phyloP scores from a whole-genome alignment of 1,140 invertebrate genomes.

The Chelonus insularis region DNA sequence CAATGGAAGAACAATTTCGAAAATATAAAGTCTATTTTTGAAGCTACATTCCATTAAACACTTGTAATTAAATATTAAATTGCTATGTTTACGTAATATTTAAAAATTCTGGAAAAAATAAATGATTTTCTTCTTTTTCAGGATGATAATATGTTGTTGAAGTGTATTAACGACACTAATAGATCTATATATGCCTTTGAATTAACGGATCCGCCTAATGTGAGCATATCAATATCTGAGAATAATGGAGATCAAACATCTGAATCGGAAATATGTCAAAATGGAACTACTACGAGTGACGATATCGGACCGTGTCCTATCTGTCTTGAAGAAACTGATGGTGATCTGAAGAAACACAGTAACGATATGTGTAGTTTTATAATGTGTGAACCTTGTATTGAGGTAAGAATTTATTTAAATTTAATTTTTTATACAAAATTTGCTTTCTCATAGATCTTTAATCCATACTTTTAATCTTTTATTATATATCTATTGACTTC shows the following conservation, averaged over 20 bases:
- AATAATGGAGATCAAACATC: slow-evolving; percentile 37
- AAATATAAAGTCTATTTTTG: slow-evolving; percentile 46
- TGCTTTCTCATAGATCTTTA: neutral
- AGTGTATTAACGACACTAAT: slow-evolving; percentile 63
- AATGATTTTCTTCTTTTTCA: slow-evolving; percentile 49
- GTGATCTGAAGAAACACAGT: slow-evolving; percentile 63
- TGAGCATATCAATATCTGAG: slow-evolving; percentile 38
- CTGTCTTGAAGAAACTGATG: slow-evolving; percentile 67
- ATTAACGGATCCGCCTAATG: slow-evolving; percentile 52
- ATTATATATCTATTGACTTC: too few relatives aligned
- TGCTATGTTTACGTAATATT: too few relatives aligned
- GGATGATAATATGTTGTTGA: slow-evolving; percentile 65
- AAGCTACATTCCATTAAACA: slow-evolving; percentile 54
- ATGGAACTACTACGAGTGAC: slow-evolving; percentile 36
- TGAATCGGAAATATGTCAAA: slow-evolving; percentile 41
- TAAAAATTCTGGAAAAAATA: too few relatives aligned
- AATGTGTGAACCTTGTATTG: slow-evolving; percentile 66
- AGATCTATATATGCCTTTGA: slow-evolving; percentile 64
- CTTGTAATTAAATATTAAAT: too few relatives aligned
- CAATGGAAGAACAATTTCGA: slow-evolving; percentile 55
- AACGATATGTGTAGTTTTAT: slow-evolving; percentile 62
- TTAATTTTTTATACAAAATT: neutral
- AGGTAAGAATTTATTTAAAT: slow-evolving; percentile 55
- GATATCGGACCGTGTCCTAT: slow-evolving; percentile 62
- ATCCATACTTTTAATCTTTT: too few relatives aligned